Base-by-base conservation (phyloP, 2,888 invertebrate species). In the Amiota communis region DNA sequence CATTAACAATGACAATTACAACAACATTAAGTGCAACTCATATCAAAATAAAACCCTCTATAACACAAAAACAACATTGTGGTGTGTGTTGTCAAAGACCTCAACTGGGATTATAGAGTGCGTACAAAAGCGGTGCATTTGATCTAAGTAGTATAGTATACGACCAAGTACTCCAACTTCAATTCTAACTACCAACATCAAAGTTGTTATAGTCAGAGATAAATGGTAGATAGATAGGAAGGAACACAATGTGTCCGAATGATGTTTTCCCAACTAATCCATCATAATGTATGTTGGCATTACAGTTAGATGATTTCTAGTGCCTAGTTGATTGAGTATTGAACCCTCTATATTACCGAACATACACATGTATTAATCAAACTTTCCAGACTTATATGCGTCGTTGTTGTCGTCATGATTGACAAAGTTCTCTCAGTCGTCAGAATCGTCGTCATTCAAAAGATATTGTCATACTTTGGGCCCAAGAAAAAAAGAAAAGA, bases 91-190 rank as follows among this genome's bases (percentile, higher is more conserved):
- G 82, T 86, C 85, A 86, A 79, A 85, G 80, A 87, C 86, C 88
- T 88, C 88, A 88, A 88, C 85, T 82, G 83, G 88, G 87, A 89
- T 89, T 88, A 88, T 79, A 74, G 74, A 78, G 81, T 87, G 84
- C 83, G 81, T 83, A 77, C 78, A 36, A 36, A 53, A 74, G 83
- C 81, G 84, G 83, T 76, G 75, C 79, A 77, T 84, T 85, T 85
- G 83, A 85, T 82, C 78, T 81, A 74, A 47, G 51, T 59, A 48
- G 36, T 36, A 36, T n/a, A 36, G 3, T 6, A 36, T 36, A 36
- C 6, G 36, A 0, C 36, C 36, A 36, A 23, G 49, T 36, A 48
- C 65, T 15, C 65, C 65, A 49, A 48, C 70, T 36, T 36, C 64
- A 71, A 12, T 20, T 17, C 12, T n/a, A n/a, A 63, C 46, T 63